A percentile compares a stretch with the other conserved stretches of the same genome.
phyloP scores from a whole-genome alignment of 2,888 invertebrate species.

The Tetramorium bicarinatum region DNA sequence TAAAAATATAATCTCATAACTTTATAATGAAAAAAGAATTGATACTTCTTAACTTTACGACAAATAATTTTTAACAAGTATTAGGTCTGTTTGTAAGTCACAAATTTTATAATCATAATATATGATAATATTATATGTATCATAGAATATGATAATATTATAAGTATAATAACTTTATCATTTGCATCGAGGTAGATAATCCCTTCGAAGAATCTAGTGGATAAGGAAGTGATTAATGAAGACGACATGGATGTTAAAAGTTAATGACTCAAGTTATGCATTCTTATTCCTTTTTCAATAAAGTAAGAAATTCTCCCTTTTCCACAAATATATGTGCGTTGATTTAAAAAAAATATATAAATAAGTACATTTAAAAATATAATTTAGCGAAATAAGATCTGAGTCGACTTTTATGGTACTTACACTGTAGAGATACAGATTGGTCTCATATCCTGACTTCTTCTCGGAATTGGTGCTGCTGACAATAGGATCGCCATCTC shows the following conservation, averaged over 20 bases:
- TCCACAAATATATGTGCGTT: not conserved
- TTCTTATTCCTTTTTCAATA: not conserved
- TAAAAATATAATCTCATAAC: slow-evolving; percentile 15
- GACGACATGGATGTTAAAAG: not conserved
- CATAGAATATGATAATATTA: not conserved
- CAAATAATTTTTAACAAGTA: not conserved
- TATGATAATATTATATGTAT: not conserved
- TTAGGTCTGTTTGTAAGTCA: not conserved
- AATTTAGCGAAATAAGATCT: not conserved
- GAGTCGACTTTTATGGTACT: slow-evolving; percentile 84
- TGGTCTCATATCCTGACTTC: slow-evolving; percentile 92
- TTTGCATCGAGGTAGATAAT: not conserved
- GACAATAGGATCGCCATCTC: slow-evolving; percentile 89
- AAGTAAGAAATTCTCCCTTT: not conserved
- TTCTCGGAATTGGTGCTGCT: slow-evolving; percentile 91
- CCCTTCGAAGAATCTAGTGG: not conserved
- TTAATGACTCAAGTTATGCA: not conserved
- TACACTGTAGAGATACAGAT: slow-evolving; percentile 94
- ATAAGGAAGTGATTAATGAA: slow-evolving; percentile 12
- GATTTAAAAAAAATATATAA: not conserved
- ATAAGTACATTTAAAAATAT: not conserved
- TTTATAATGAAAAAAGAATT: not conserved
- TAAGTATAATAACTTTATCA: not conserved
- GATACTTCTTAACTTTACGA: not conserved
- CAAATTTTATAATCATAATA: not conserved